Evolutionary conservation across 2,888 invertebrate genomes (phyloP).

Genomic region (Eueremaeus valkanovi): DNA sequence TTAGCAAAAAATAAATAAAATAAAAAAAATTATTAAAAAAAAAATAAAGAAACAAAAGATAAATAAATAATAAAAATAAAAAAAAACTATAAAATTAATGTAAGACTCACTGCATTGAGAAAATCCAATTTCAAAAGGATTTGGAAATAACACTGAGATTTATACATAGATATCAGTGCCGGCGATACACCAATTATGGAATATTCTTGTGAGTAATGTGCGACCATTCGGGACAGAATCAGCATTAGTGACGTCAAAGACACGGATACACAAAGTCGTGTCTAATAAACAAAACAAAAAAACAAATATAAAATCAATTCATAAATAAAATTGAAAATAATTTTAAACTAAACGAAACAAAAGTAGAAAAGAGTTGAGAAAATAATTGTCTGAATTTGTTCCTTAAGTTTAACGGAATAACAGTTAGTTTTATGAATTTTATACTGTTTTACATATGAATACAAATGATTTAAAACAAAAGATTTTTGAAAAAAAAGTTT

Average conservation of each 20-base stretch:
- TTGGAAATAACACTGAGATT: constrained; percentile 38
- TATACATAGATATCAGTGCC: constrained; percentile 37
- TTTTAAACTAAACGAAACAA: too few relatives aligned
- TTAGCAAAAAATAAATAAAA: too few relatives aligned
- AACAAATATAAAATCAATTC: not conserved
- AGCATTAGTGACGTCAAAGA: constrained; percentile 38
- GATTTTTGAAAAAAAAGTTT: too few relatives aligned
- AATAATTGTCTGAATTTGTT: too few relatives aligned
- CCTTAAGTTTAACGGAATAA: too few relatives aligned
- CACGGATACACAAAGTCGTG: constrained; percentile 30
- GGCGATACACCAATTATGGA: constrained; percentile 42
- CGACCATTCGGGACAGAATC: constrained; percentile 35
- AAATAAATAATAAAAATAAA: too few relatives aligned
- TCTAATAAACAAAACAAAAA: constrained; percentile 23
- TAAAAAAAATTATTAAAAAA: too few relatives aligned
- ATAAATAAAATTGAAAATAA: not conserved
- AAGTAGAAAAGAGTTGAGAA: too few relatives aligned
- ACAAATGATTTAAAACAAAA: not conserved
- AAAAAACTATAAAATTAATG: not conserved
- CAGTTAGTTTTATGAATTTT: not conserved
- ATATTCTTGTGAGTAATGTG: constrained; percentile 36
- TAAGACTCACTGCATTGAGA: constrained; percentile 36
- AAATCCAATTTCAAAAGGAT: constrained; percentile 41
- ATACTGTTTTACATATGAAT: not conserved
- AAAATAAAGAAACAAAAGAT: too few relatives aligned